A percentile compares a stretch with the other conserved stretches of the same genome.
Evolutionary conservation across 2,797 vertebrate species (phyloP).

Genomic region (Corythornis leucogaster): DNA sequence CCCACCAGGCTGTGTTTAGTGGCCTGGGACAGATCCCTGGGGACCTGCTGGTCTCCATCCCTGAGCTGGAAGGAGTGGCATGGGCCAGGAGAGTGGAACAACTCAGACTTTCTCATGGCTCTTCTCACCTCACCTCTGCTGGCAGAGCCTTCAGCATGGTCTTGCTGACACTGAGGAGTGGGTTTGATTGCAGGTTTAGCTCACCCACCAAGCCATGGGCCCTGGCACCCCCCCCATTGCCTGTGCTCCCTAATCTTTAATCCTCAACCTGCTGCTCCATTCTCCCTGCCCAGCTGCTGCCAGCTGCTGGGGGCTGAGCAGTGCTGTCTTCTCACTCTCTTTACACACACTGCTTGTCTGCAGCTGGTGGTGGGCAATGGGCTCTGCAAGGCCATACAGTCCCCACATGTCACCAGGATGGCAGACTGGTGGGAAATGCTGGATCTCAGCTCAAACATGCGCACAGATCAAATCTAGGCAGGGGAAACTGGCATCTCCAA

Average conservation of each 20-base stretch:
- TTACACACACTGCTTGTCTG: neutral
- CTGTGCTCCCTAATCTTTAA: neutral
- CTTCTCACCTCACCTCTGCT: neutral
- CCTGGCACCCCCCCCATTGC: neutral
- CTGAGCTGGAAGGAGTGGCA: rapidly evolving
- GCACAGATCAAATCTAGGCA: neutral
- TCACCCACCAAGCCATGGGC: neutral
- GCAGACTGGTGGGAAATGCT: neutral
- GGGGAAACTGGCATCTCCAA: neutral
- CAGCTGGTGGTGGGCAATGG: neutral
- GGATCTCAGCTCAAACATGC: neutral
- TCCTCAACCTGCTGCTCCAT: neutral
- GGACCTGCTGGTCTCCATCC: neutral
- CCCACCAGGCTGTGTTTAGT: neutral
- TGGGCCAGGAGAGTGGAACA: neutral
- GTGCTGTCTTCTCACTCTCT: neutral
- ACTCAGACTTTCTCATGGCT: rapidly evolving
- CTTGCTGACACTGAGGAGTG: neutral
- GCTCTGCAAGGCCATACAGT: neutral
- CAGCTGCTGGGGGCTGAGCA: rapidly evolving
- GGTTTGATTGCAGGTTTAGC: neutral
- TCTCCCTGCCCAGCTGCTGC: neutral
- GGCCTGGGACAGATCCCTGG: neutral
- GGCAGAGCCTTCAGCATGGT: neutral
- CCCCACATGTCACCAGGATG: rapidly evolving